Evolutionary conservation across 2,888 invertebrate genomes (phyloP).

Genomic region (Lumbricus terrestris): DNA sequence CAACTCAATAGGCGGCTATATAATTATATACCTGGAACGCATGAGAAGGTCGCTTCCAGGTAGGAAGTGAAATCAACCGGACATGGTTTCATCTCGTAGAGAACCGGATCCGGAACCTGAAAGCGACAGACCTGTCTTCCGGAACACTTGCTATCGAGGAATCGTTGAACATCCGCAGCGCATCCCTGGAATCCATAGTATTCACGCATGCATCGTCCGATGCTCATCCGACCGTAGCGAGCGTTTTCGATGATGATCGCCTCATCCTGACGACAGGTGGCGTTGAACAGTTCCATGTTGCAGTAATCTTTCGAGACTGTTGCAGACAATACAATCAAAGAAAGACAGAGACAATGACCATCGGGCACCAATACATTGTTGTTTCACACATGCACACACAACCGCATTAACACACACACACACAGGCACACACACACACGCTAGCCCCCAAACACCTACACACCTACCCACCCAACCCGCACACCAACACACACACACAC

Average conservation of each 20-base stretch:
- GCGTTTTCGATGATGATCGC: slow-evolving; percentile 26
- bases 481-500: too few relatives aligned
- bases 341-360: neutral
- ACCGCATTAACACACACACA: too few relatives aligned
- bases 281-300: slow-evolving; percentile 36
- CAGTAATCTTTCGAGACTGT: slow-evolving; percentile 32
- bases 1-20: too few relatives aligned
- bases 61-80: slow-evolving; percentile 37
- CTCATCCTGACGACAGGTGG: slow-evolving; percentile 29
- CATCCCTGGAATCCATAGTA: slow-evolving; percentile 32
- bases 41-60: slow-evolving; percentile 30
- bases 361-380: neutral
- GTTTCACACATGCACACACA: neutral
- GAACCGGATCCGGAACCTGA: slow-evolving; percentile 31
- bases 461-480: too few relatives aligned
- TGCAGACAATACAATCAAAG: neutral
- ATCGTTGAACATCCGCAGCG: slow-evolving; percentile 23
- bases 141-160: slow-evolving; percentile 32
- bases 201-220: slow-evolving; percentile 32
- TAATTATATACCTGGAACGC: slow-evolving; percentile 30
- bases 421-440: too few relatives aligned
- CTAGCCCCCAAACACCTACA: too few relatives aligned
- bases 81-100: slow-evolving; percentile 33
- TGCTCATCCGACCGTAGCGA: slow-evolving; percentile 34
- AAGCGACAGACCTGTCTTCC: slow-evolving; percentile 30